Conservation (phyloP, 2,797 vertebrate genomes). For the Perdix hodgsoniae region DNA sequence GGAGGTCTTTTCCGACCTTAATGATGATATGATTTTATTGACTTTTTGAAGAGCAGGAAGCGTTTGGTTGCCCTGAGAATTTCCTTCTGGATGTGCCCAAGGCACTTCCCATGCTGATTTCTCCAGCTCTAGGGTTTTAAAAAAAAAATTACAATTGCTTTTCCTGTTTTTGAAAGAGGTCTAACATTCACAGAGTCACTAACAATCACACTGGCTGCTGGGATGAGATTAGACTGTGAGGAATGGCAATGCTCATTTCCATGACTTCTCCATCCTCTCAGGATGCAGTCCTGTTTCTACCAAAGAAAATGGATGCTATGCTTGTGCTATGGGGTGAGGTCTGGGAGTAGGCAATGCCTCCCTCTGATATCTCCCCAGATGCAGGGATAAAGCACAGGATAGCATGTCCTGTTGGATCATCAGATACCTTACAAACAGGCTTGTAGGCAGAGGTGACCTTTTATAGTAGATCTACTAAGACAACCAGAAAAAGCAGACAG, state of each 20-base stretch:
- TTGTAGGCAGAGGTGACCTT: background rate
- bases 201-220: background rate
- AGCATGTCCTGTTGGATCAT: background rate
- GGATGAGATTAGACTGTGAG: background rate
- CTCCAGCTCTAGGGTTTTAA: background rate
- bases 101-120: background rate
- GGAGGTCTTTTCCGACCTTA: too few relatives aligned
- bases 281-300: background rate
- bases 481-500: background rate
- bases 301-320: accelerated
- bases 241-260: accelerated
- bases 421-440: background rate
- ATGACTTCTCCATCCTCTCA: background rate
- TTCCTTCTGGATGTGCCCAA: background rate
- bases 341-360: accelerated
- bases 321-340: background rate
- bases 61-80: background rate
- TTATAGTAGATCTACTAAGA: background rate
- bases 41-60: background rate
- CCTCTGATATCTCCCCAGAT: background rate
- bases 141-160: background rate
- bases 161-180: background rate
- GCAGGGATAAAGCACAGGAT: background rate
- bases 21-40: background rate
- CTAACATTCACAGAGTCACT: background rate